Evolutionary conservation across 2,797 vertebrate genomes (phyloP).

Genomic region (Macropus fuliginosus): DNA sequence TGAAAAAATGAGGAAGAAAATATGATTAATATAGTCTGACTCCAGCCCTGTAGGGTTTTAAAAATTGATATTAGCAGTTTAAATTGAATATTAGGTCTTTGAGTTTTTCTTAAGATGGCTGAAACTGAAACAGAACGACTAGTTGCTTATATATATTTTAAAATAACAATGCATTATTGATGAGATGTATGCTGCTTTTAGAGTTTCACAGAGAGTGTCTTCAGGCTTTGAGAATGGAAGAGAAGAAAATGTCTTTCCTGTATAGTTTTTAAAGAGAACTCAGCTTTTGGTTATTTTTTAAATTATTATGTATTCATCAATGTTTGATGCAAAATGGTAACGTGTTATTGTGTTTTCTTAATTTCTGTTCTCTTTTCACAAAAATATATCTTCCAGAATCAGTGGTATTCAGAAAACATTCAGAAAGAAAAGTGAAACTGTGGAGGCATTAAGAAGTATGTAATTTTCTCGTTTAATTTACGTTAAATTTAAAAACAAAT

Average conservation of each 20-base stretch:
- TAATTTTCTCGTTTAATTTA: conserved; percentile 64
- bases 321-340: conserved; percentile 24
- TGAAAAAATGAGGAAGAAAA: neutral
- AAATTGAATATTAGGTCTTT: neutral
- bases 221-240: neutral
- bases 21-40: neutral
- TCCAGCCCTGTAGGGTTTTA: neutral
- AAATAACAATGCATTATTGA: neutral
- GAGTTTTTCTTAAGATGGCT: neutral
- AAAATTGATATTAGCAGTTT: neutral
- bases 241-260: neutral
- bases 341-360: conserved; percentile 31
- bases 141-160: neutral
- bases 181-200: neutral
- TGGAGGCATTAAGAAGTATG: conserved; percentile 95
- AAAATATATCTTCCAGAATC: conserved; percentile 89
- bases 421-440: conserved; percentile 90
- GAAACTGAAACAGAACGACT: neutral
- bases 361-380: conserved; percentile 17
- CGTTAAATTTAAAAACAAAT: conserved; percentile 14
- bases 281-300: neutral
- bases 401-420: conserved; percentile 93
- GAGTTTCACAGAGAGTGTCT: neutral
- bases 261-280: conserved; percentile 9
- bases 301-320: neutral